Evolutionary conservation across 2,797 vertebrate species (phyloP), one percentile per base, ranked within the genome.

Genomic region (Rhinichthys osculus): DNA sequence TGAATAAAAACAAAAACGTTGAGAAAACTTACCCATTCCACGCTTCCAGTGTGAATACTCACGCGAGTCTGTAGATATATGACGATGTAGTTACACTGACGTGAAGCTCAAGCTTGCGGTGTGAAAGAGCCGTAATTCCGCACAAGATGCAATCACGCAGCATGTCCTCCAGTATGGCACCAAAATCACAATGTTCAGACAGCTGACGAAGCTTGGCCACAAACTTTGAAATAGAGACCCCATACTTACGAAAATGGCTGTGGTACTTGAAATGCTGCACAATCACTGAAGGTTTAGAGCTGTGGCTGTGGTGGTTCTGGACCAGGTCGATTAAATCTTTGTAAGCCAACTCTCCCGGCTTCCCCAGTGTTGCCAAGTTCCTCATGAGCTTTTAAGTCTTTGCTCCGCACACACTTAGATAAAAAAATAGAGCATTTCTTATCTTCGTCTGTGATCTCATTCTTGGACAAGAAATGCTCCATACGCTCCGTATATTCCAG

Each of bases 361-460:
- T 88, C 30, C 4, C 1, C 1, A 42, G 76, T 73, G 72, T 87
- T 23, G 78, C 72, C 30, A 87, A 82, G 11, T 87, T 82, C 44
- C 88, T 89, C 21, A 89, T 87, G 40, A 89, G 52, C n/a, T 86
- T 88, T 16, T 86, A 88, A 38, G 81, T 86, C 38, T 84, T 86
- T 27, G 81, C 70, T 7, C 85, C 69, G 57, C 81, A 84, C 19
- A 84, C 76, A 79, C 72, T 42, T 8, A n/a, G n/a, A n/a, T n/a
- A 83, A 67, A 19, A 87, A 74, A 59, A 86, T 78, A 6, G 66
- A 79, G 71, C 4, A 21, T 30, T 77, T 67, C 42, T 62, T 87
- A 85, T 44, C 59, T 47, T 70, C 47, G 0, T 85, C 40, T 0
- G 47, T 70, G 69, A 87, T 81, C 66, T 59, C 35, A 76, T 87